These are phyloP conservation scores for Sphaerophoria taeniata DNA, from an alignment of 2,888 invertebrate genomes.

Conservation along the genomic window DNA sequence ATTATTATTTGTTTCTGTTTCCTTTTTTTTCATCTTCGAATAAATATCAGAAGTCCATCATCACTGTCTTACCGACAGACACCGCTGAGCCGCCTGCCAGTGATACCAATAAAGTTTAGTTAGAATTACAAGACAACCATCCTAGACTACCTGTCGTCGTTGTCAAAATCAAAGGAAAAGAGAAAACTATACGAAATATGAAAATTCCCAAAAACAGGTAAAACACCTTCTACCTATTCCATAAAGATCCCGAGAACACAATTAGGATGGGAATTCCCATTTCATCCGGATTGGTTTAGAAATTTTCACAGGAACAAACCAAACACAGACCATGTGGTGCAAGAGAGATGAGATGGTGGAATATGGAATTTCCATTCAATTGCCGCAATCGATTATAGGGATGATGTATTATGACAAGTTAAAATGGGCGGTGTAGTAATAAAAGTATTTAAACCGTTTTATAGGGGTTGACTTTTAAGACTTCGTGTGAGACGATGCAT, in stretches of 20 bases:
- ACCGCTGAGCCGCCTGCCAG: constrained; percentile 1
- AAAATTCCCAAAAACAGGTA: constrained; percentile 62
- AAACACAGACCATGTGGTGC: constrained; percentile 10
- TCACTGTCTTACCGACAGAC: constrained; percentile 22
- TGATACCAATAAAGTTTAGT: constrained; percentile 3
- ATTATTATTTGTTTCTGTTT: constrained; percentile 31
- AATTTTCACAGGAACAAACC: neutral
- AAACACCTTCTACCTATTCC: constrained; percentile 16
- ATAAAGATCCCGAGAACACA: constrained; percentile 48
- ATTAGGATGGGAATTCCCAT: constrained; percentile 72
- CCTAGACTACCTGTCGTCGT: constrained; percentile 68
- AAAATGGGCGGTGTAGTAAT: constrained; percentile 62
- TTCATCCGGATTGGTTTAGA: constrained; percentile 45
- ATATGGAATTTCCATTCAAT: constrained; percentile 64
- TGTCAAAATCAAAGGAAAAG: neutral
- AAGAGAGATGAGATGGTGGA: constrained; percentile 36
- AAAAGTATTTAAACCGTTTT: constrained; percentile 57
- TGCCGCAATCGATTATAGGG: constrained; percentile 62
- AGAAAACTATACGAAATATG: constrained; percentile 25
- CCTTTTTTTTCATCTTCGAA: constrained; percentile 33
- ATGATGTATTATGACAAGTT: constrained; percentile 71
- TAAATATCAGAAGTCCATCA: constrained; percentile 49
- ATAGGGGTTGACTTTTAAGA: constrained; percentile 12
- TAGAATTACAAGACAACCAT: constrained; percentile 22
- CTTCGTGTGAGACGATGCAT: neutral